Evolutionary conservation across 2,113 vertebrate genomes (phyloP), one percentile per base, ranked within the genome.

Genomic region (Lagopus leucura): DNA sequence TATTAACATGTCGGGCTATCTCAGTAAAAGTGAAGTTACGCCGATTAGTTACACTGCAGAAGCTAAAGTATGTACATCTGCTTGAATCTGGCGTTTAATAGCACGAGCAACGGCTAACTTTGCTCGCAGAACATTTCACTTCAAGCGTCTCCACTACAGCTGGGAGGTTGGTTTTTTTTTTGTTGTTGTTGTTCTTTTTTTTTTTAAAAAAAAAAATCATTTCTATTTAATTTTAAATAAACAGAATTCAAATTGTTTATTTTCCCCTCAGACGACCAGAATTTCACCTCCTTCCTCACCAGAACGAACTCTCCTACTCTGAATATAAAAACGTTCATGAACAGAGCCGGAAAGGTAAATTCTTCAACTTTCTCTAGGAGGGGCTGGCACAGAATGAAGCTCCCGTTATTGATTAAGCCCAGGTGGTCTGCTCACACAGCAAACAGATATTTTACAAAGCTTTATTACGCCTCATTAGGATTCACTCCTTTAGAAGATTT

Each of bases 401-500:
- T 87, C 77, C 80, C 14, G 4, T 79, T 97, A 95, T 86, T 95
- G 97, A 95, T 90, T 89, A 92, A 89, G 84, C 93, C 89, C 96
- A 97, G 95, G 95, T 97, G 95, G 82, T 93, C 89, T 92, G 34
- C 74, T 94, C 92, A 73, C 38, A 91, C 82, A 89, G 84, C 95
- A 96, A 97, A 94, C 94, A 91, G 86, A 91, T 94, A 96, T 96
- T 93, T 83, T 95, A 91, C 92, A 95, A 92, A 70, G 89, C 96
- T 95, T 97, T 96, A 96, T 97, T 96, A 95, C 43, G 61, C 91
- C 90, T 98, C 95, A 95, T 96, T 92, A 81, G 96, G 95, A 97
- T 96, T 97, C 98, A 90, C 69, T 95, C 91, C 93, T 97, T 97
- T 96, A 97, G 95, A 97, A 95, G 94, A 97, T 97, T 97, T 98